Conservation (phyloP, 1,140 invertebrate genomes). For the Plectrocnemia conspersa region DNA sequence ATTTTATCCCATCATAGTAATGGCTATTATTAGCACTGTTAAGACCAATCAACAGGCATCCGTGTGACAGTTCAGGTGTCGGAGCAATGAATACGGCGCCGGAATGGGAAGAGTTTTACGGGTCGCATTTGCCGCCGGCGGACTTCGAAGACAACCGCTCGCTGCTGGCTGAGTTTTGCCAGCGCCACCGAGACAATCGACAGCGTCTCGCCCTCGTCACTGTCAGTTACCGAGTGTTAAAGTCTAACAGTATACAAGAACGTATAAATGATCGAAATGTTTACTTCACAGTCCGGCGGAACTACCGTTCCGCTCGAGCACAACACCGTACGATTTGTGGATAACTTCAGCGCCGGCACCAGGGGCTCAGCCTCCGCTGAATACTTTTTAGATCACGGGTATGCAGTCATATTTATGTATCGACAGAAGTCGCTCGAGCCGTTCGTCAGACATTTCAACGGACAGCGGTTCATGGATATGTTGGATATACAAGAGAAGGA, state of each 20-base stretch:
- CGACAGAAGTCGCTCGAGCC: constrained; percentile 82
- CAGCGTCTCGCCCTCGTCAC: neutral
- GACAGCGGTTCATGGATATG: constrained; percentile 77
- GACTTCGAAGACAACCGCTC: constrained; percentile 67
- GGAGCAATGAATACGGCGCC: no score
- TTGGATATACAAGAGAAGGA: constrained; percentile 60
- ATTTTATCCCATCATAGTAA: no score
- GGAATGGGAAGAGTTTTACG: constrained; percentile 77
- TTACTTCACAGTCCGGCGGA: constrained; percentile 76
- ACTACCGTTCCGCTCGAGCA: constrained; percentile 95
- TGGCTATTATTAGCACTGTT: no score
- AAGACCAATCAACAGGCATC: no score
- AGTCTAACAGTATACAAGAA: neutral
- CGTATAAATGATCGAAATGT: neutral
- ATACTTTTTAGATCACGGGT: constrained; percentile 83
- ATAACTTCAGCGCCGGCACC: constrained; percentile 97
- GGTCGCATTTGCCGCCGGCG: constrained; percentile 64
- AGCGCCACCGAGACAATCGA: constrained; percentile 51
- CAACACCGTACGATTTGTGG: constrained; percentile 94
- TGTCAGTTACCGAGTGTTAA: neutral
- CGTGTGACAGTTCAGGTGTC: no score
- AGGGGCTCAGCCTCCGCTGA: constrained; percentile 91
- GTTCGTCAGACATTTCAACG: constrained; percentile 79
- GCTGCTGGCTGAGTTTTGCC: constrained; percentile 66
- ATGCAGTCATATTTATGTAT: constrained; percentile 76